A percentile compares a stretch with the other conserved stretches of the same genome.
Evolutionary conservation across 2,888 invertebrate species (phyloP).

Genomic region (Desoria tigrina): DNA sequence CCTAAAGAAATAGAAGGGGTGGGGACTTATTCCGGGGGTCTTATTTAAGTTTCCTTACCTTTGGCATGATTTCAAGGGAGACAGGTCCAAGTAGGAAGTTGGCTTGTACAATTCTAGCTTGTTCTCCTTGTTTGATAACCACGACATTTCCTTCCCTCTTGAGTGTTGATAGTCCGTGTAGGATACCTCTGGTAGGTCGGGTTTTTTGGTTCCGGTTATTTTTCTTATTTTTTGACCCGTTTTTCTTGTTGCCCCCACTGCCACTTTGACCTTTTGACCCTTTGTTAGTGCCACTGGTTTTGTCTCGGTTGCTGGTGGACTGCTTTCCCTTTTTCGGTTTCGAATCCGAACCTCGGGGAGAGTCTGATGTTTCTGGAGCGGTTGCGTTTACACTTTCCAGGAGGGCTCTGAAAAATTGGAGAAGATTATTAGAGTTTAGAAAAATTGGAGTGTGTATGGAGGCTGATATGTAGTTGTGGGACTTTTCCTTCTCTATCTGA

Average conservation of each 20-base stretch:
- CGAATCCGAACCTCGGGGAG: conserved; percentile 6
- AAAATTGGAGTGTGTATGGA: too few species aligned
- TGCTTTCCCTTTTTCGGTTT: conserved; percentile 14
- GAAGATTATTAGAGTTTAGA: too few species aligned
- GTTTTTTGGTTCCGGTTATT: background rate
- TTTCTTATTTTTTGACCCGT: conserved; percentile 13
- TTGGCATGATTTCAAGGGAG: conserved; percentile 50
- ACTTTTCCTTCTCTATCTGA: too few species aligned
- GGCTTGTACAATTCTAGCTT: conserved; percentile 42
- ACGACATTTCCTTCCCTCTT: conserved; percentile 49
- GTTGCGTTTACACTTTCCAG: conserved; percentile 1
- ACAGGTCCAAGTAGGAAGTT: conserved; percentile 51
- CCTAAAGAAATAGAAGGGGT: too few species aligned
- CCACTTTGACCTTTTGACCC: conserved; percentile 1
- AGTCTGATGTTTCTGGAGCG: background rate
- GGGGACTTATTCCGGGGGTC: too few species aligned
- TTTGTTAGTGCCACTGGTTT: background rate
- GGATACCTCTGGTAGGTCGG: conserved; percentile 46
- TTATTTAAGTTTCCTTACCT: conserved; percentile 39
- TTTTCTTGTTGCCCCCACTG: conserved; percentile 6
- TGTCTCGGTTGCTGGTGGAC: background rate
- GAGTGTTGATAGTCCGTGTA: conserved; percentile 49
- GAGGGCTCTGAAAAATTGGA: background rate
- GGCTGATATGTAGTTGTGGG: too few species aligned
- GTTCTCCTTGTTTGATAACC: conserved; percentile 43